These are phyloP conservation scores for Stomatorhinus walkeri DNA, from an alignment of 2,797 vertebrate species.

Conservation along the genomic window DNA sequence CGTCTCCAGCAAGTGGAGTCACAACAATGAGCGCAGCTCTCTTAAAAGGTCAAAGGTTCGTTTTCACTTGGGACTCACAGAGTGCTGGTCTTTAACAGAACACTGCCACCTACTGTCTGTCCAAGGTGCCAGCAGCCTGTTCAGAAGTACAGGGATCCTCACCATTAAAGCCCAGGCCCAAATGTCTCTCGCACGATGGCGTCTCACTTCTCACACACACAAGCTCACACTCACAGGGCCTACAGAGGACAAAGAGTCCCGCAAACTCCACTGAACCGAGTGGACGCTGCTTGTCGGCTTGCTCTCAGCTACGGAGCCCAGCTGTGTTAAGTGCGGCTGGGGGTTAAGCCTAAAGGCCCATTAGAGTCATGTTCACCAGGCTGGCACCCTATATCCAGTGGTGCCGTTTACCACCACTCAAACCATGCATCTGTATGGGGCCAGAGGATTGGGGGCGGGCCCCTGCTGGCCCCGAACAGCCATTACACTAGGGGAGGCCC, in stretches of 20 bases:
- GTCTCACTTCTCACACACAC: not conserved
- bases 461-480: not conserved
- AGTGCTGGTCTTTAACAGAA: constrained; percentile 11
- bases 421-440: not conserved
- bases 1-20: not conserved
- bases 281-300: not conserved
- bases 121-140: not conserved
- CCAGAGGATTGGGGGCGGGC: not conserved
- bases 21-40: not conserved
- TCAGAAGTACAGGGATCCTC: not conserved
- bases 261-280: not conserved
- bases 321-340: not conserved
- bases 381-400: not conserved
- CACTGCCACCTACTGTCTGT: constrained; percentile 17
- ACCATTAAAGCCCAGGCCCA: not conserved
- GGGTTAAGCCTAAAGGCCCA: not conserved
- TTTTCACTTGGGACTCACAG: not conserved
- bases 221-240: not conserved
- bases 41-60: not conserved
- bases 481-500: not conserved
- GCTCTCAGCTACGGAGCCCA: not conserved
- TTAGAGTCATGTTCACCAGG: not conserved
- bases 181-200: not conserved
- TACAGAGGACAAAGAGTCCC: not conserved
- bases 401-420: not conserved